A percentile compares a stretch with the other conserved stretches of the same genome.
phyloP scores from a whole-genome alignment of 2,888 invertebrate genomes.

The Apantesis nais region DNA sequence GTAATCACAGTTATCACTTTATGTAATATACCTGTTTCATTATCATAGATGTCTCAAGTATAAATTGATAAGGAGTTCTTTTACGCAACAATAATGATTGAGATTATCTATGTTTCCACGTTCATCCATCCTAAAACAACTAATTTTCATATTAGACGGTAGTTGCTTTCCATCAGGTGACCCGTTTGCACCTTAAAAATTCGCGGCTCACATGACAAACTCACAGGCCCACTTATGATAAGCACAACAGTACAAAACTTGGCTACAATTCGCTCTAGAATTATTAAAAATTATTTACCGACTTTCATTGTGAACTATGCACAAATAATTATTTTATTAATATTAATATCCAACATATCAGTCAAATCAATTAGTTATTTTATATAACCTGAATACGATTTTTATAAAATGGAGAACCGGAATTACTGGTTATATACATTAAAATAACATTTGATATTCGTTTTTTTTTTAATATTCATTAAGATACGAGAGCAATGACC shows the following conservation, averaged over 20 bases:
- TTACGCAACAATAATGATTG: too few relatives aligned
- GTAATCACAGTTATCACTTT: too few relatives aligned
- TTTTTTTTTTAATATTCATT: conserved; percentile 19
- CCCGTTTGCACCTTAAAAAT: too few relatives aligned
- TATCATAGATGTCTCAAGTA: neutral
- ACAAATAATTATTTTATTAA: neutral
- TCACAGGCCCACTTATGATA: neutral
- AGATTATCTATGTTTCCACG: neutral
- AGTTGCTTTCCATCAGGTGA: too few relatives aligned
- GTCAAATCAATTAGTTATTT: neutral
- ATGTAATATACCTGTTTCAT: neutral
- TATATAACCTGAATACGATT: neutral
- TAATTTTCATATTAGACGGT: too few relatives aligned
- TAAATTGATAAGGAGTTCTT: too few relatives aligned
- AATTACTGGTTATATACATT: neutral
- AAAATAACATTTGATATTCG: neutral
- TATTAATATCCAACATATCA: neutral
- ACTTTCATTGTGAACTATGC: neutral
- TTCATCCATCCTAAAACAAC: neutral
- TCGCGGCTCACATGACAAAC: neutral
- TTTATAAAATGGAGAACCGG: neutral
- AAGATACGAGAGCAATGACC: conserved; percentile 18
- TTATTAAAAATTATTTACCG: too few relatives aligned
- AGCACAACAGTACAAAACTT: neutral
- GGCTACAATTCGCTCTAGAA: neutral